Evolutionary conservation across 2,888 invertebrate genomes (phyloP).

Genomic region (Heliconius charithonia): DNA sequence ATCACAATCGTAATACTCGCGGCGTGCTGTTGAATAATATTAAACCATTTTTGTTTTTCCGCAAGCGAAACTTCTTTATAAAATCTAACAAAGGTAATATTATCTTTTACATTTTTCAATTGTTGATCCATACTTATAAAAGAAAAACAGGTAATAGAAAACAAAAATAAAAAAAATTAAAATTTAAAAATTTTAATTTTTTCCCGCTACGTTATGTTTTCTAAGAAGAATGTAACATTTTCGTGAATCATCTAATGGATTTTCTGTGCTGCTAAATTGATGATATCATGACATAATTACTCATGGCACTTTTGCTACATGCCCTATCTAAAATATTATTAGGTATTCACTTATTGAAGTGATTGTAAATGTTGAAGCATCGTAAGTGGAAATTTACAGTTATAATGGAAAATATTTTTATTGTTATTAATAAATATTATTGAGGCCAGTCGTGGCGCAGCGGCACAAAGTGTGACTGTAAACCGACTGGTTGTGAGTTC

Average conservation of each 20-base stretch:
- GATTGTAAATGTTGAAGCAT: neutral
- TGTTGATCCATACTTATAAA: too few species aligned
- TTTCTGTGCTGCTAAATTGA: conserved; percentile 34
- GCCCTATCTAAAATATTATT: neutral
- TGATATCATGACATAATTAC: conserved; percentile 37
- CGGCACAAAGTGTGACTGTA: too few species aligned
- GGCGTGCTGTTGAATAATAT: conserved; percentile 12
- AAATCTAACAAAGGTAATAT: neutral
- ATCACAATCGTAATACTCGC: conserved; percentile 9
- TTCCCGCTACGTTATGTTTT: too few species aligned
- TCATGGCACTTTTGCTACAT: conserved; percentile 25
- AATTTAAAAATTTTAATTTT: too few species aligned
- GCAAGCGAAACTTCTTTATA: conserved; percentile 6
- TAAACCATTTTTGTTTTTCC: neutral
- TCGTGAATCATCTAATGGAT: conserved; percentile 35
- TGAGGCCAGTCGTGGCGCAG: too few species aligned
- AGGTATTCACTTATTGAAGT: neutral
- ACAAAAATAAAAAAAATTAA: too few species aligned
- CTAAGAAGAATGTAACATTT: neutral
- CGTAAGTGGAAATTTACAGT: neutral
- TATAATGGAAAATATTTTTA: neutral
- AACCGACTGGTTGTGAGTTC: too few species aligned
- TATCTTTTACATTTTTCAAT: too few species aligned
- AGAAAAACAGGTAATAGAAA: too few species aligned
- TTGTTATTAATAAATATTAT: neutral